These are phyloP conservation scores for Grammomys dolichurus DNA, from an alignment of 2,113 vertebrate species.

Conservation along the genomic window DNA sequence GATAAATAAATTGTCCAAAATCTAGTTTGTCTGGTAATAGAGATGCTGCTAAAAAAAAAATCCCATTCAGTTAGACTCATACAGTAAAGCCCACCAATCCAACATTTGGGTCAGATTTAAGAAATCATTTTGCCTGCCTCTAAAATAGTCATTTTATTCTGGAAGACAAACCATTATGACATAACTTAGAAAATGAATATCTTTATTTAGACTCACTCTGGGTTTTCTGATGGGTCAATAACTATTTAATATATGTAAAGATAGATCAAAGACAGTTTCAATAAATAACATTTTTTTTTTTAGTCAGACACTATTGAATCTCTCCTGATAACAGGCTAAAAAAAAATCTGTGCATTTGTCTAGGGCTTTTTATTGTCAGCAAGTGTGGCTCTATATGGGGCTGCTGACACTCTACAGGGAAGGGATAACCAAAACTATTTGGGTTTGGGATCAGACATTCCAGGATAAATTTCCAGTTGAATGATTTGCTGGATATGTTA, in stretches of 20 bases:
- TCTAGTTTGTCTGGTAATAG: slow-evolving; percentile 8
- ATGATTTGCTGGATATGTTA: not conserved
- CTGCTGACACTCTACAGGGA: not conserved
- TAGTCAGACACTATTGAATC: not conserved
- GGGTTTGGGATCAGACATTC: not conserved
- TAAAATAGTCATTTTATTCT: slow-evolving; percentile 63
- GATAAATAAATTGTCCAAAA: slow-evolving; percentile 73
- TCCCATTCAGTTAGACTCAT: slow-evolving; percentile 30
- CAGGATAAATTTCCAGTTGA: not conserved
- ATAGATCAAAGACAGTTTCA: slow-evolving; percentile 64
- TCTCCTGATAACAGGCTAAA: not conserved
- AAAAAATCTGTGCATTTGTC: slow-evolving; percentile 24
- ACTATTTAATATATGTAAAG: slow-evolving; percentile 58
- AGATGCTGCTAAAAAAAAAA: slow-evolving; percentile 56
- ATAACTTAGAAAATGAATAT: slow-evolving; percentile 67
- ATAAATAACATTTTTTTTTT: slow-evolving; percentile 49
- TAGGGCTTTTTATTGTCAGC: slow-evolving; percentile 6
- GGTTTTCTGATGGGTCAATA: slow-evolving; percentile 53
- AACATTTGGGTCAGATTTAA: slow-evolving; percentile 62
- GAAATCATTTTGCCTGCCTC: slow-evolving; percentile 64
- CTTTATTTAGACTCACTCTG: slow-evolving; percentile 70
- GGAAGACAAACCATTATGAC: not conserved
- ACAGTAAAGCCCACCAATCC: slow-evolving; percentile 48
- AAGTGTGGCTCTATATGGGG: not conserved
- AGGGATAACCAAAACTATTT: not conserved